Conservation (phyloP, 2,888 invertebrate species). For the Pecten maximus region DNA sequence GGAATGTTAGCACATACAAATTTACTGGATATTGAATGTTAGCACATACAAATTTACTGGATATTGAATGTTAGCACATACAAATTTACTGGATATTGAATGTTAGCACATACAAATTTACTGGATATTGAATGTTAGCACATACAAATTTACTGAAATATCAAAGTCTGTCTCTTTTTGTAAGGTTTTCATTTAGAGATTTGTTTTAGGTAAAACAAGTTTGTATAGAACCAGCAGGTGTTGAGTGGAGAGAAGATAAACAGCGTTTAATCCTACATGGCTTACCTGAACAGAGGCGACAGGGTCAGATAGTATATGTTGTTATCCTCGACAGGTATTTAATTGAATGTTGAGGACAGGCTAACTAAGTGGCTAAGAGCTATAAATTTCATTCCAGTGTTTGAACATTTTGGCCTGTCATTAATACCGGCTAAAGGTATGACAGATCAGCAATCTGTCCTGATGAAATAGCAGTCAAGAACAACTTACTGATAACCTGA, state of each 20-base stretch:
- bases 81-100: too few relatives aligned
- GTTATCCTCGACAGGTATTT: conserved; percentile 14
- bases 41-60: too few relatives aligned
- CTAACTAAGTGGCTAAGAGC: conserved; percentile 1
- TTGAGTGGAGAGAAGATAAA: background rate
- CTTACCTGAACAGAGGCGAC: background rate
- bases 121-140: too few relatives aligned
- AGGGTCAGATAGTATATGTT: background rate
- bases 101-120: too few relatives aligned
- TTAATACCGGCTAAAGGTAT: conserved; percentile 18
- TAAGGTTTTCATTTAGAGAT: background rate
- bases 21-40: too few relatives aligned
- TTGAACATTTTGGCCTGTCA: conserved; percentile 40
- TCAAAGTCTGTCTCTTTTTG: too few relatives aligned
- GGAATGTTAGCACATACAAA: too few relatives aligned
- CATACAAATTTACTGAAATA: too few relatives aligned
- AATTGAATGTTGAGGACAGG: conserved; percentile 9
- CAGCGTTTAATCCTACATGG: background rate
- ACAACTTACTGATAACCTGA: background rate
- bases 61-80: too few relatives aligned
- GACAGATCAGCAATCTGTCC: background rate
- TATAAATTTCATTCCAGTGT: conserved; percentile 39
- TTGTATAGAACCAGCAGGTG: background rate
- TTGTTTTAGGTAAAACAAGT: background rate
- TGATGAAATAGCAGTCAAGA: conserved; percentile 20